Percentiles rank a stretch among this genome's conserved stretches.
Evolutionary conservation across 2,888 invertebrate genomes (phyloP).

Genomic region (Athrips mouffetella): DNA sequence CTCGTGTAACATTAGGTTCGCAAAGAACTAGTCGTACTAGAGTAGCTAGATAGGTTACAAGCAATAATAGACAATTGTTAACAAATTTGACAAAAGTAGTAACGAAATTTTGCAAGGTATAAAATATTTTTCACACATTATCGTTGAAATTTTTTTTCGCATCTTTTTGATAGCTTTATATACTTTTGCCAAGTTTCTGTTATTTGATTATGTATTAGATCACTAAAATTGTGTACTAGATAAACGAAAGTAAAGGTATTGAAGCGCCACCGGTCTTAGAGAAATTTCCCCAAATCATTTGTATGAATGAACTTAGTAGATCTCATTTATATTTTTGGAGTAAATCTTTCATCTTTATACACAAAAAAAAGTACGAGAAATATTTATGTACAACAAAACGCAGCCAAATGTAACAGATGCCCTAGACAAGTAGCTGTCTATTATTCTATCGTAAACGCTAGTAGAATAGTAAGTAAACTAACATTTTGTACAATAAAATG

Average conservation of each 20-base stretch:
- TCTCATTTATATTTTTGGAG: constrained; percentile 49
- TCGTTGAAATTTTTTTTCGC: constrained; percentile 36
- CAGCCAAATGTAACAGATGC: constrained; percentile 21
- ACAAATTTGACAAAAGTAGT: constrained; percentile 59
- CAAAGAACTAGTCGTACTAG: constrained; percentile 22
- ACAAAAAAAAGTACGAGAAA: constrained; percentile 30
- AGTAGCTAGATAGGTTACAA: constrained; percentile 64
- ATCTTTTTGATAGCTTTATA: constrained; percentile 42
- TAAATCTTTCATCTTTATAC: constrained; percentile 30
- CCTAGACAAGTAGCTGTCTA: too few species aligned
- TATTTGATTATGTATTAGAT: constrained; percentile 47
- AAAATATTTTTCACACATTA: constrained; percentile 5
- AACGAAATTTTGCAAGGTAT: constrained; percentile 22
- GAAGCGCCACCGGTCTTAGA: constrained; percentile 31
- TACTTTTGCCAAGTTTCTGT: constrained; percentile 60
- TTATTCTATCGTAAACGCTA: too few species aligned
- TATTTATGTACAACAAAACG: constrained; percentile 32
- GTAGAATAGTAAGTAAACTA: too few species aligned
- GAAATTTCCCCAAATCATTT: too few species aligned
- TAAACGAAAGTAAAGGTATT: constrained; percentile 47
- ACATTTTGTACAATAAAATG: too few species aligned
- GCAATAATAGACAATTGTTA: constrained; percentile 68
- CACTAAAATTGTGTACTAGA: constrained; percentile 44
- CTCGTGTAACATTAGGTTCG: constrained; percentile 10
- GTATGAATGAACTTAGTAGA: not conserved